A percentile compares a stretch with the other conserved stretches of the same genome.
Conservation (phyloP, 2,113 vertebrate genomes). For the Hiodon alosoides region DNA sequence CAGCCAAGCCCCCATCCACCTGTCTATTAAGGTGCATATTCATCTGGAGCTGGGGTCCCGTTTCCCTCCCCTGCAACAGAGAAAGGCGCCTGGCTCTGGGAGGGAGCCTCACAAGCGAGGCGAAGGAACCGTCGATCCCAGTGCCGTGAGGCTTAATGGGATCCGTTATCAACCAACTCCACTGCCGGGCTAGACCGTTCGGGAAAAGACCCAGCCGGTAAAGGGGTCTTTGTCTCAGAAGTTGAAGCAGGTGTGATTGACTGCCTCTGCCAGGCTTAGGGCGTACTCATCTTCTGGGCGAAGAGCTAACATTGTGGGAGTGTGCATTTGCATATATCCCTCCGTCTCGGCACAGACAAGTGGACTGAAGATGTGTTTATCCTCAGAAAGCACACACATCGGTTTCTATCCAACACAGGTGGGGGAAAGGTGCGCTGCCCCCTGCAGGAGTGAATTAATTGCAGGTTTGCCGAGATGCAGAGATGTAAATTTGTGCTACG, state of each 20-base stretch:
- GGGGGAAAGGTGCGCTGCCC: too few species aligned
- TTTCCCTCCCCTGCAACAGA: neutral
- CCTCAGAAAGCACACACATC: neutral
- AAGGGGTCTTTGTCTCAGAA: neutral
- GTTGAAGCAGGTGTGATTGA: neutral
- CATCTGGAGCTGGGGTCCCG: neutral
- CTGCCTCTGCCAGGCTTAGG: neutral
- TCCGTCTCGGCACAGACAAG: neutral
- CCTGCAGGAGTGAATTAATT: neutral
- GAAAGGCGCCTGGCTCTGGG: neutral
- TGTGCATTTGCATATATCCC: neutral
- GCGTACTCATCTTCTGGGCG: neutral
- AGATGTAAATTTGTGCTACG: neutral
- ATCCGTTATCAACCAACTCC: neutral
- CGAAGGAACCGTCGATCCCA: neutral
- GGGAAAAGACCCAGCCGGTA: too few species aligned
- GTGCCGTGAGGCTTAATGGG: neutral
- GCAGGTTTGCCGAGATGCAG: neutral
- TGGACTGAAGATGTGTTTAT: neutral
- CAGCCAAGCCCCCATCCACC: neutral
- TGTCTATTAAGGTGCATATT: constrained; percentile 9
- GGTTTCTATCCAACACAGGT: too few species aligned
- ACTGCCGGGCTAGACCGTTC: neutral
- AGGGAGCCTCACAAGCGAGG: constrained; percentile 3
- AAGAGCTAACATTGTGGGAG: neutral